These are phyloP conservation scores for Bursaphelenchus okinawaensis DNA, from an alignment of 2,888 invertebrate genomes.

Conservation along the genomic window DNA sequence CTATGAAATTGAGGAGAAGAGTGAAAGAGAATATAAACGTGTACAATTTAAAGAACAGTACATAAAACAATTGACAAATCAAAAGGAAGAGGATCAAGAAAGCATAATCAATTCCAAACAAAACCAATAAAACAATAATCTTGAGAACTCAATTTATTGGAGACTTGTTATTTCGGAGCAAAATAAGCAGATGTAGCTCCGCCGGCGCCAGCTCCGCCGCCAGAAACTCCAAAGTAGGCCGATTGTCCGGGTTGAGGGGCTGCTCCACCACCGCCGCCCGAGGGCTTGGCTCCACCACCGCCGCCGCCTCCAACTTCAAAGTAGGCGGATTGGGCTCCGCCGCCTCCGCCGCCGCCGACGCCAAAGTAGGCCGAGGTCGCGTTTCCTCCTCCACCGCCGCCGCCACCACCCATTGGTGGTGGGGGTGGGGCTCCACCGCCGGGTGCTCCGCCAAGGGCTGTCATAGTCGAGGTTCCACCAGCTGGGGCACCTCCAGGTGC, in stretches of 20 bases:
- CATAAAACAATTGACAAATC: too few relatives aligned
- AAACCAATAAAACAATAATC: too few relatives aligned
- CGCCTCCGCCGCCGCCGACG: constrained; percentile 34
- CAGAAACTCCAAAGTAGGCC: constrained; percentile 9
- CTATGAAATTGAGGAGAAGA: too few relatives aligned
- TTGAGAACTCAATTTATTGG: too few relatives aligned
- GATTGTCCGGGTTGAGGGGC: constrained; percentile 27
- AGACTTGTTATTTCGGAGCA: constrained; percentile 39
- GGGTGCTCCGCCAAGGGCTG: not conserved
- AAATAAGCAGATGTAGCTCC: constrained; percentile 42
- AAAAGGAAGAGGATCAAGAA: too few relatives aligned
- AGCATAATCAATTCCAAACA: too few relatives aligned
- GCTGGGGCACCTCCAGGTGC: not conserved
- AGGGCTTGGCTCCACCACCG: constrained; percentile 15
- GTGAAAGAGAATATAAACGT: too few relatives aligned
- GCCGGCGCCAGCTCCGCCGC: constrained; percentile 20
- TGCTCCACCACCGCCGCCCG: constrained; percentile 23
- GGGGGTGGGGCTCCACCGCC: not conserved
- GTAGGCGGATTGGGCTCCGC: constrained; percentile 20
- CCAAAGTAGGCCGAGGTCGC: constrained; percentile 32
- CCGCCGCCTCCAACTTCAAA: constrained; percentile 13
- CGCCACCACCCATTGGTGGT: constrained; percentile 17
- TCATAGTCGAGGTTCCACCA: constrained; percentile 6
- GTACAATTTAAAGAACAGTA: too few relatives aligned
- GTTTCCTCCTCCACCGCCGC: constrained; percentile 19